These are phyloP conservation scores for Prochilodus magdalenae DNA, from an alignment of 2,113 vertebrate genomes.

Conservation along the genomic window DNA sequence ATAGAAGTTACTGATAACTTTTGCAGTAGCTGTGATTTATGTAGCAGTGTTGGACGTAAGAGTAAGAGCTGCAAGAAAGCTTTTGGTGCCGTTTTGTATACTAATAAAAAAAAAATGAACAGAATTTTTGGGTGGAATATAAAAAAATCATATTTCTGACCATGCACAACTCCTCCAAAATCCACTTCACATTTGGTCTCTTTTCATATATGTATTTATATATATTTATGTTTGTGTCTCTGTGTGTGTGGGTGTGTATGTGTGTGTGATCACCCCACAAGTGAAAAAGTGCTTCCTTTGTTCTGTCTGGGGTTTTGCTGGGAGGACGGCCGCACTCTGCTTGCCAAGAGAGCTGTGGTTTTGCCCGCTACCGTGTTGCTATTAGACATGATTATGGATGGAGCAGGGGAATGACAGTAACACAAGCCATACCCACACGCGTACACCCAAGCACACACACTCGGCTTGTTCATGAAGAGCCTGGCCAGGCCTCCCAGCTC, in stretches of 20 bases:
- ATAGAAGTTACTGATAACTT: no score
- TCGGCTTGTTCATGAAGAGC: constrained; percentile 32
- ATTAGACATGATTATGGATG: constrained; percentile 59
- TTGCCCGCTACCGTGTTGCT: constrained; percentile 50
- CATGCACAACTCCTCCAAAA: background rate
- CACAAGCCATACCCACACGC: constrained; percentile 48
- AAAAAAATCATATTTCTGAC: background rate
- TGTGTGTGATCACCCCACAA: background rate
- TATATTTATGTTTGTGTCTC: background rate
- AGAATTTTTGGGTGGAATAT: background rate
- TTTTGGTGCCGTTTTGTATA: background rate
- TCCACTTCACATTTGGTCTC: background rate
- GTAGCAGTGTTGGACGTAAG: no score
- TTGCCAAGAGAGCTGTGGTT: constrained; percentile 59
- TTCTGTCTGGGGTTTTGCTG: constrained; percentile 33
- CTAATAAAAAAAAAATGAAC: no score
- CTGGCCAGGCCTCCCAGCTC: constrained; percentile 35
- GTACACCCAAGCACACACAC: constrained; percentile 19
- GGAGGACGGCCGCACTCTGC: background rate
- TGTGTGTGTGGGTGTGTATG: background rate
- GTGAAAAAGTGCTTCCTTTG: constrained; percentile 26
- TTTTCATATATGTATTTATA: background rate
- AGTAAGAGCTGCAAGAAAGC: background rate
- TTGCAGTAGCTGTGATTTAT: no score
- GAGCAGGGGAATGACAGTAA: constrained; percentile 50